Conservation (phyloP, 2,888 invertebrate species). For the Agrotis puta region DNA sequence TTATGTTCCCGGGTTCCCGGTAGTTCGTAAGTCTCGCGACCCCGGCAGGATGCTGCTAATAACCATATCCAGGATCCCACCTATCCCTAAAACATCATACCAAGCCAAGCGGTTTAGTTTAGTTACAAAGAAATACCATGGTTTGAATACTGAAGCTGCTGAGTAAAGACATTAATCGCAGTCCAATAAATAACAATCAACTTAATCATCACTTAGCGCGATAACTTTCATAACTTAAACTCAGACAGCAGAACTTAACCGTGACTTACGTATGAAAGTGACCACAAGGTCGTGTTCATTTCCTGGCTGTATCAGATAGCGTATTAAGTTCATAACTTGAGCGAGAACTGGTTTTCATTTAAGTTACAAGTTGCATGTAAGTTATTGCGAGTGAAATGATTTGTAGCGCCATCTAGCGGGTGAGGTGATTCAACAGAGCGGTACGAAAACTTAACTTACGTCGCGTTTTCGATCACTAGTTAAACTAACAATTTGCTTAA, state of each 20-base stretch:
- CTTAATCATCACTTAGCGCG: constrained; percentile 28
- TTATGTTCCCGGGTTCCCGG: too few relatives aligned
- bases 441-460: neutral
- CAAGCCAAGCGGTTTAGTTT: too few relatives aligned
- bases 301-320: constrained; percentile 47
- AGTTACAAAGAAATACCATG: neutral
- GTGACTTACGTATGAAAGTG: constrained; percentile 59
- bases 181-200: constrained; percentile 16
- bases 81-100: too few relatives aligned
- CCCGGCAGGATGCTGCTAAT: too few relatives aligned
- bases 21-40: too few relatives aligned
- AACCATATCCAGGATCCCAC: neutral
- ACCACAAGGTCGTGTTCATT: constrained; percentile 47
- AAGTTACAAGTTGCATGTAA: constrained; percentile 8
- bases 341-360: constrained; percentile 47
- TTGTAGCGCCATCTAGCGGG: constrained; percentile 50
- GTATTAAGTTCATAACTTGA: constrained; percentile 42
- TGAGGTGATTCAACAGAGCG: neutral
- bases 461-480: too few relatives aligned
- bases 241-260: constrained; percentile 30
- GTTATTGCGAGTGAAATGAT: constrained; percentile 23
- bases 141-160: neutral
- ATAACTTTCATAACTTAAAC: constrained; percentile 43
- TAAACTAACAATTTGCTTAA: too few relatives aligned
- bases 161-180: constrained; percentile 5